These are phyloP conservation scores for Sisyra nigra DNA, from an alignment of 2,888 invertebrate species.

Conservation along the genomic window DNA sequence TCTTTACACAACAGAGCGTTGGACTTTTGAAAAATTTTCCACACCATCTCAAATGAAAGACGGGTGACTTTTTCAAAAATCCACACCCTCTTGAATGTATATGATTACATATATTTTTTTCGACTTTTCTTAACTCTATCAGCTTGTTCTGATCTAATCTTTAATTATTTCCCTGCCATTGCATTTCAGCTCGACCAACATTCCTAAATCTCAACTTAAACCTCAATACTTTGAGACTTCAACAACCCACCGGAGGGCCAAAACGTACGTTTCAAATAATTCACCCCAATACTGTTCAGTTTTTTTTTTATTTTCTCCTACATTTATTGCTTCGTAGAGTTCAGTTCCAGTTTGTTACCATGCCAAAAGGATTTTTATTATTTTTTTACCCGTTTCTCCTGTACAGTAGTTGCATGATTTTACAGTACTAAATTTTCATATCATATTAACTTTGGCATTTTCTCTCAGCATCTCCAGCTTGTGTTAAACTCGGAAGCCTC, in stretches of 20 bases:
- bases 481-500: conserved; percentile 58
- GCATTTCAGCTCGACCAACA: conserved; percentile 89
- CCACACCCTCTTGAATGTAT: too few species aligned
- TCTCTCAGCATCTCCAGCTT: conserved; percentile 60
- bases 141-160: too few species aligned
- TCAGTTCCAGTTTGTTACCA: conserved; percentile 13
- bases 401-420: conserved; percentile 4
- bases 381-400: conserved; percentile 10
- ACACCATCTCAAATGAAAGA: too few species aligned
- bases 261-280: conserved; percentile 63
- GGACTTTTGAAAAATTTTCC: too few species aligned
- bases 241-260: conserved; percentile 51
- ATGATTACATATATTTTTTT: too few species aligned
- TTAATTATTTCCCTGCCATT: conserved; percentile 12
- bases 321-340: conserved; percentile 9
- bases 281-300: conserved; percentile 7
- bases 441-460: not conserved
- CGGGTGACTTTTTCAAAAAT: too few species aligned
- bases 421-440: too few species aligned
- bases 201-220: conserved; percentile 95
- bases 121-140: too few species aligned
- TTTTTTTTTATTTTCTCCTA: conserved; percentile 12
- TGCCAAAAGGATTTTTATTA: conserved; percentile 9
- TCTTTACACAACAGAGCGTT: too few species aligned
- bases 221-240: conserved; percentile 79